Conservation (phyloP, 53 echinoderm and acorn worm genomes). For the Crossaster papposus region DNA sequence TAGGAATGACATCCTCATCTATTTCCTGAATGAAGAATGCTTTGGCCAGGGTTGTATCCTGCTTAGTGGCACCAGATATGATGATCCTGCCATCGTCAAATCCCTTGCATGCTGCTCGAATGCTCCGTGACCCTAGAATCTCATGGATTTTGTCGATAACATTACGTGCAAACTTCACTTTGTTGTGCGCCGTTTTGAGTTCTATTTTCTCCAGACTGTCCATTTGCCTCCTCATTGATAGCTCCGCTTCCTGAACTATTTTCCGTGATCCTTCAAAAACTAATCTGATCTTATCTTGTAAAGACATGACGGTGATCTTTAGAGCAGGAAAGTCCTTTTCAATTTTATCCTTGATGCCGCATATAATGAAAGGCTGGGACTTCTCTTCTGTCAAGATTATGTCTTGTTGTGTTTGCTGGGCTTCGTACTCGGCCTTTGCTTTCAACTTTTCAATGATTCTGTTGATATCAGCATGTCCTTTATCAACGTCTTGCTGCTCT, state of each 20-base stretch:
- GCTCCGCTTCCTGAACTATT: constrained; percentile 33
- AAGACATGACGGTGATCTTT: constrained; percentile 4
- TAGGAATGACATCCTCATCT: constrained; percentile 4
- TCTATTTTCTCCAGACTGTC: constrained; percentile 8
- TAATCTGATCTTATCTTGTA: not conserved
- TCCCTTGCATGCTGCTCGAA: constrained; percentile 39
- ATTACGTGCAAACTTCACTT: not conserved
- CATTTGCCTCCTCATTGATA: constrained; percentile 6
- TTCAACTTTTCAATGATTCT: constrained; percentile 10
- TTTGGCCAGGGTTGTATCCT: constrained; percentile 27
- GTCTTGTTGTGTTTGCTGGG: constrained; percentile 13
- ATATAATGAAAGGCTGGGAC: constrained; percentile 22
- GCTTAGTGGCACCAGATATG: constrained; percentile 1
- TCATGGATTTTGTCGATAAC: constrained; percentile 56
- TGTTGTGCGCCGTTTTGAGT: constrained; percentile 10
- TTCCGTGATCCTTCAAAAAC: constrained; percentile 43
- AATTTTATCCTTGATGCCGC: too few species aligned
- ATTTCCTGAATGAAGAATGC: constrained; percentile 37
- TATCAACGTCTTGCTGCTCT: constrained; percentile 26
- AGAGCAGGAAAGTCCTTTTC: constrained; percentile 24
- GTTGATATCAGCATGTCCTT: not conserved
- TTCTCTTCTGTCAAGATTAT: not conserved
- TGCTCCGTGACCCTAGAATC: constrained; percentile 23
- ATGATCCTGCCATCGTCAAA: constrained; percentile 18
- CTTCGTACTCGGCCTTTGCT: constrained; percentile 50